Conservation (phyloP, 2,797 vertebrate species). For the Basileuterus tristriatus region DNA sequence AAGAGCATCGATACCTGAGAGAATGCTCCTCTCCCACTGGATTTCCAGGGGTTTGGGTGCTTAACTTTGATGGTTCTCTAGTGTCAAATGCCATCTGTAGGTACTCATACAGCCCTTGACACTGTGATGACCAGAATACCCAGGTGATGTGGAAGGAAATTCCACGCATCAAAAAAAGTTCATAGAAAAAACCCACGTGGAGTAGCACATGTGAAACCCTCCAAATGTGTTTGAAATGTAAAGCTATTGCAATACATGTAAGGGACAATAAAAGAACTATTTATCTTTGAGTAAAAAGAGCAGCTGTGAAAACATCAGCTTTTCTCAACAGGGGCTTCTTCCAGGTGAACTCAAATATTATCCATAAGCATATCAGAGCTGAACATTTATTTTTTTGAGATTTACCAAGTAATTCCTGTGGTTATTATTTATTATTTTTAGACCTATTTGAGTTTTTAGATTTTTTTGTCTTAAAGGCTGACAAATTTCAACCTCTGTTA, state of each 20-base stretch:
- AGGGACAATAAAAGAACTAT: constrained; percentile 45
- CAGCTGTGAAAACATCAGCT: constrained; percentile 35
- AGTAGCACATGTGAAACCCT: neutral
- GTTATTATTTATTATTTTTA: constrained; percentile 50
- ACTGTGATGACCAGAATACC: neutral
- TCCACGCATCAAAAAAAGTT: neutral
- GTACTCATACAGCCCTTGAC: neutral
- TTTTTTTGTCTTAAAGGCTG: neutral
- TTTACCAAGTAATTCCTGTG: constrained; percentile 16
- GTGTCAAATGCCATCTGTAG: neutral
- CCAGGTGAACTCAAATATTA: constrained; percentile 53
- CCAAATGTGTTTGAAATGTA: constrained; percentile 30
- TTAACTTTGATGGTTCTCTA: neutral
- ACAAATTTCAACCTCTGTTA: neutral
- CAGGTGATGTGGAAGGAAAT: constrained; percentile 19
- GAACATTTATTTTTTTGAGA: constrained; percentile 48
- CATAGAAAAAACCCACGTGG: fast-evolving
- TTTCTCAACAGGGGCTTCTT: constrained; percentile 32
- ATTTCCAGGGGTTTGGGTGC: neutral
- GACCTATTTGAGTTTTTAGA: neutral
- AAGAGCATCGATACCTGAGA: neutral
- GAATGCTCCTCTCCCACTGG: neutral
- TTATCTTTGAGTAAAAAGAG: constrained; percentile 29
- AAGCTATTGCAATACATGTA: constrained; percentile 3
- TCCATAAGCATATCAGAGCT: constrained; percentile 7